Base-by-base conservation (phyloP, 2,113 vertebrate genomes). In the Hymenochirus boettgeri region DNA sequence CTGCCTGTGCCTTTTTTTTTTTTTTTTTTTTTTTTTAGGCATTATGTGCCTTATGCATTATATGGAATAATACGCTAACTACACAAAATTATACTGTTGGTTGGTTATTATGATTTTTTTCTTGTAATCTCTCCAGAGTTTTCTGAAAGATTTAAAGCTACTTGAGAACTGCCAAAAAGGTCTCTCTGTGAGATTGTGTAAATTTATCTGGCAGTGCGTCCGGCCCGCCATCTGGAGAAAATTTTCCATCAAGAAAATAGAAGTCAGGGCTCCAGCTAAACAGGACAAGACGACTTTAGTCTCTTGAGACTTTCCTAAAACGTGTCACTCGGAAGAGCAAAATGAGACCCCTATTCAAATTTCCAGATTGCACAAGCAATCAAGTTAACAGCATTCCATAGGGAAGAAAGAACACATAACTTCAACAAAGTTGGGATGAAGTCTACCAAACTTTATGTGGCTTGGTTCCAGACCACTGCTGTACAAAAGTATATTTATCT, bases 121-220 rank as follows among this genome's bases (percentile, higher is more conserved):
- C n/a, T 50, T 73, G 70, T 73, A 60, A 65, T 71, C 59, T 67
- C 70, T 75, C 73, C 71, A 62, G 69, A 83, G 75, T 83, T 81
- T 76, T 75, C 77, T 76, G 56, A 3, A 18, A 72, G 81, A 79
- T 82, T 81, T 76, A 81, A 73, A 79, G 75, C 81, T 77, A 70
- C 74, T 75, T 79, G 57, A 72, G 75, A 76, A 76, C 62, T 86
- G 80, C 80, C 80, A 74, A 79, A 70, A 53, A 53, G 73, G 75
- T 72, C 70, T 67, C 62, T 42, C 62, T 72, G 79, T 73, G 71
- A 57, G 82, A 83, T 85, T 88, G 84, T 77, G 85, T 76, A 87
- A 88, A 84, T 84, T 80, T 70, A 84, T 83, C 83, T 85, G 83
- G 85, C 83, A 84, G 73, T 53, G 72, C 45, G 71, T 78, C 75